Base-by-base conservation (phyloP, 2,113 vertebrate species). In the Limanda limanda region DNA sequence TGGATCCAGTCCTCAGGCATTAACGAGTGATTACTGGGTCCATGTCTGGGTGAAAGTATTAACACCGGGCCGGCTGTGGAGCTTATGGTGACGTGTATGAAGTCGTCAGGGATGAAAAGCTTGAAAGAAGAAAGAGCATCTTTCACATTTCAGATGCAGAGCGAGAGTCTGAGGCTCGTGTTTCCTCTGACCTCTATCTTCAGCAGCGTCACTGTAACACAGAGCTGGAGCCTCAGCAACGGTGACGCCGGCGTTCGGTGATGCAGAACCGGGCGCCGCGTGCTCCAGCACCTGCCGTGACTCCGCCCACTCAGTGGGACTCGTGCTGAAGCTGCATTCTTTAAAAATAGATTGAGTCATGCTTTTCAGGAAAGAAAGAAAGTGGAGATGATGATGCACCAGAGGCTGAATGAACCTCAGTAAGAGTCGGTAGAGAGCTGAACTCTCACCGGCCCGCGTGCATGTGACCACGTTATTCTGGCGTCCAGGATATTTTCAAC, bases 31-130 rank as follows among this genome's bases (percentile, higher is more conserved):
- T 88, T 86, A 82, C 5, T 1, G 45, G 65, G 74, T 81, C 67
- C 51, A 45, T 57, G 81, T 85, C 81, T 84, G 81, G 79, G 63
- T 55, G 71, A 75, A 25, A 58, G 82, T 42, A 78, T 88, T 83
- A 89, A 31, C 72, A 15, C 9, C 11, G 68, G 10, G 3, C 10
- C 51, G 70, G 47, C 57, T 58, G 15, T 12, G 6, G 17, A 21
- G 62, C 67, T 71, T 63, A 63, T 4, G 13, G 27, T 48, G 18
- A 45, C 11, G 2, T 17, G 9, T 27, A 13, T 55, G 37, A 2
- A 3, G 72, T 25, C 1, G 56, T 42, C 40, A 11, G 62, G 18
- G 47, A 18, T 51, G 18, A 37, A 37, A 20, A 35, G 21, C 45
- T 47, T 6, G 1, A 7, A 31, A 31, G n/a, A n/a, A 31, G 31